Conservation (phyloP, 53 echinoderm and acorn worm genomes). For the Apostichopus leukothele region DNA sequence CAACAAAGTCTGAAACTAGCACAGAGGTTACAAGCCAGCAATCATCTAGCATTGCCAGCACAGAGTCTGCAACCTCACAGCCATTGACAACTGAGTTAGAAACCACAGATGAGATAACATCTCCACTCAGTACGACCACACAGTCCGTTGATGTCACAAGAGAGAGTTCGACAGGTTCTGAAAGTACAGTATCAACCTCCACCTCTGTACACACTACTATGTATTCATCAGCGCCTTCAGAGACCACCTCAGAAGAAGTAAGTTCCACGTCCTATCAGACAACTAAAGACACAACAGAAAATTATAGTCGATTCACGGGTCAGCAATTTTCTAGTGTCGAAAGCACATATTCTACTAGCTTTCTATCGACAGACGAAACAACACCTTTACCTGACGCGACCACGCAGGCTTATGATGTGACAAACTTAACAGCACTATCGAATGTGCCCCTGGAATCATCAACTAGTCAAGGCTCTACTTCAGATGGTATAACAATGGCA, state of each 20-base stretch:
- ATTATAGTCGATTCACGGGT: no score
- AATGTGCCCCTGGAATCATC: no score
- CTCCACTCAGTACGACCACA: neutral
- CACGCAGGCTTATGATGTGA: neutral
- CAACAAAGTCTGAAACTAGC: constrained; percentile 1
- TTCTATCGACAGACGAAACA: neutral
- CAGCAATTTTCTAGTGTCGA: no score
- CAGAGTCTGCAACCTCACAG: no score
- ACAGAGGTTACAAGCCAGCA: neutral
- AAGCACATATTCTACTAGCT: neutral
- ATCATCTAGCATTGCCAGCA: no score
- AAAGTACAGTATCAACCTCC: neutral
- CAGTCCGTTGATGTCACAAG: neutral
- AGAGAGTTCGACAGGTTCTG: neutral
- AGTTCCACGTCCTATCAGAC: neutral
- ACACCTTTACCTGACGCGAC: neutral
- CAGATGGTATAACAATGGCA: neutral
- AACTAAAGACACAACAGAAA: neutral
- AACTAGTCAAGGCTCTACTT: neutral
- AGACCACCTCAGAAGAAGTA: neutral
- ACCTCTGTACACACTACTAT: neutral
- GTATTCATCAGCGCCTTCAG: neutral
- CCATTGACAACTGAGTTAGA: no score
- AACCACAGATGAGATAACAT: neutral
- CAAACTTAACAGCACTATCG: neutral